Evolutionary conservation across 2,888 invertebrate species (phyloP).

Genomic region (Euplexia lucipara): DNA sequence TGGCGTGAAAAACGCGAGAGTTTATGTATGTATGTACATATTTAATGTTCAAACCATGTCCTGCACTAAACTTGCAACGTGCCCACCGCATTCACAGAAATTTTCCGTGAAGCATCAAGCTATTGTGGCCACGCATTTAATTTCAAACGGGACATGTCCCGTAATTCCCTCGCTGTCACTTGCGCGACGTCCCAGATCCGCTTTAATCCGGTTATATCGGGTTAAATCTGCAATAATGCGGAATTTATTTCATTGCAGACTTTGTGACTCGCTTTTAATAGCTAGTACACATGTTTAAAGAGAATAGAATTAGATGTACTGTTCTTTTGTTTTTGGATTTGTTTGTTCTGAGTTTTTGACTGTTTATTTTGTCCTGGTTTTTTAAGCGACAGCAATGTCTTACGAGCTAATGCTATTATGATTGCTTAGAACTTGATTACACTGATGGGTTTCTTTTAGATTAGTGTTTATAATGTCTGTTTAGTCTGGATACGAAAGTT

Average conservation of each 20-base stretch:
- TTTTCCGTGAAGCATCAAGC: constrained; percentile 57
- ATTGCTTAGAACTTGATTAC: background rate
- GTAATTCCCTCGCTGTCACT: constrained; percentile 69
- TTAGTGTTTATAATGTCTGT: too few species aligned
- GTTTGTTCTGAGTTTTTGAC: background rate
- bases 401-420: background rate
- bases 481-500: too few species aligned
- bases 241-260: constrained; percentile 68
- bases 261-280: constrained; percentile 59
- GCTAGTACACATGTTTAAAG: constrained; percentile 45
- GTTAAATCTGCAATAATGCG: constrained; percentile 74
- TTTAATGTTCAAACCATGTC: background rate
- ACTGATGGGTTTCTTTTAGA: too few species aligned
- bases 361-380: background rate
- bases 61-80: constrained; percentile 24
- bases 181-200: constrained; percentile 67
- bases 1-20: too few species aligned
- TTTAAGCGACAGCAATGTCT: background rate
- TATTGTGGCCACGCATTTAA: constrained; percentile 67
- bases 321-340: constrained; percentile 20
- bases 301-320: constrained; percentile 25
- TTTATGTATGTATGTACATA: too few species aligned
- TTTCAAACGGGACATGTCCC: constrained; percentile 63
- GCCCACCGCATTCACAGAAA: constrained; percentile 45
- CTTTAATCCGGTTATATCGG: constrained; percentile 73